These are phyloP conservation scores for Heterohyrax brucei DNA, from an alignment of 2,797 vertebrate species.

Conservation along the genomic window DNA sequence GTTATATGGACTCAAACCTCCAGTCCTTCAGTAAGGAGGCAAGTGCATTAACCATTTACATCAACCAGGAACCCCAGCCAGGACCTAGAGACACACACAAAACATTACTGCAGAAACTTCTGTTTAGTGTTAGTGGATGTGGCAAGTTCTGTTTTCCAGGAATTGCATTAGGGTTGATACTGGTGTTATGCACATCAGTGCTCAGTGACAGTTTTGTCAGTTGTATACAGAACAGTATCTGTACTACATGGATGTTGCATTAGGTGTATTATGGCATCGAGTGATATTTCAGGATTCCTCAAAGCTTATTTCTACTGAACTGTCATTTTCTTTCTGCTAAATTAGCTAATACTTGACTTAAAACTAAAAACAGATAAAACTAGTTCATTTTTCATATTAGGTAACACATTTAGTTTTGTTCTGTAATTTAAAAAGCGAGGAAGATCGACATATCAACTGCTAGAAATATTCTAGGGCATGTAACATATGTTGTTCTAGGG, in stretches of 20 bases:
- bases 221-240: background rate
- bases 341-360: background rate
- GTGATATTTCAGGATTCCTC: background rate
- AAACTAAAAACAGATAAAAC: background rate
- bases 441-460: background rate
- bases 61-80: background rate
- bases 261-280: background rate
- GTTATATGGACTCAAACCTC: background rate
- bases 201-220: background rate
- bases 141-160: background rate
- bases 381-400: background rate
- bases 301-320: background rate
- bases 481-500: background rate
- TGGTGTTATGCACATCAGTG: background rate
- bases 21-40: too few relatives aligned
- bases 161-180: background rate
- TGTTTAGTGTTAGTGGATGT: background rate
- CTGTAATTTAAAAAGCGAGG: background rate
- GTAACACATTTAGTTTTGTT: slow-evolving; percentile 3
- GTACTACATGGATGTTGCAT: background rate
- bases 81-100: background rate
- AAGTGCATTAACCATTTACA: background rate
- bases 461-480: background rate
- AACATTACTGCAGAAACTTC: background rate
- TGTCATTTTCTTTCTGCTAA: background rate